Evolutionary conservation across 2,113 vertebrate genomes (phyloP).

Genomic region (Opisthocomus hoazin): DNA sequence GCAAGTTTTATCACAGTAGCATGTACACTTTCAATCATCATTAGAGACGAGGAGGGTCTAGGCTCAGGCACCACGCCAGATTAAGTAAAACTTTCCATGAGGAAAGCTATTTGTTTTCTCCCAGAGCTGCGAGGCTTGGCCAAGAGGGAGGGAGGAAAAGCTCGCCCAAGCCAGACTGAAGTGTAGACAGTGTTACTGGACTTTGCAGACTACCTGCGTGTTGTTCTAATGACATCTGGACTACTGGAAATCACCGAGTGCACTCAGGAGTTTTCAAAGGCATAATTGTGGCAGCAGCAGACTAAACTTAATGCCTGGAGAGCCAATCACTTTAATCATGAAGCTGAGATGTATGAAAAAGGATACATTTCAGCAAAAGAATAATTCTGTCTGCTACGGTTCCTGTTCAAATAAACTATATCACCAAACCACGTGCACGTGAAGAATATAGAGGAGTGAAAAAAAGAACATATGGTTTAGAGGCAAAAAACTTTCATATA

Average conservation of each 20-base stretch:
- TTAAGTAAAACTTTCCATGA: constrained; percentile 92
- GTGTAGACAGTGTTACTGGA: constrained; percentile 62
- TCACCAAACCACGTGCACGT: constrained; percentile 57
- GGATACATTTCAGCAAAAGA: constrained; percentile 66
- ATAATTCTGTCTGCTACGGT: constrained; percentile 68
- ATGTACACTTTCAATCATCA: constrained; percentile 84
- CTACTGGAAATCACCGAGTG: constrained; percentile 63
- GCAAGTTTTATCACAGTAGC: constrained; percentile 75
- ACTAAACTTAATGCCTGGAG: constrained; percentile 62
- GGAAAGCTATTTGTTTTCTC: constrained; percentile 81
- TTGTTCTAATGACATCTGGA: constrained; percentile 70
- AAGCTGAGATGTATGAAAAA: constrained; percentile 54
- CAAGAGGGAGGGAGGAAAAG: constrained; percentile 36
- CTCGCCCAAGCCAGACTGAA: constrained; percentile 5
- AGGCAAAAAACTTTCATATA: constrained; percentile 52
- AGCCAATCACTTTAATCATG: constrained; percentile 53
- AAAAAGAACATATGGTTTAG: constrained; percentile 52
- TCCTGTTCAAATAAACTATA: constrained; percentile 72
- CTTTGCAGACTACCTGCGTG: constrained; percentile 64
- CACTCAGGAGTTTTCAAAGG: constrained; percentile 56
- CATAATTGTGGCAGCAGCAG: constrained; percentile 56
- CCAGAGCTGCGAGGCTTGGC: constrained; percentile 17
- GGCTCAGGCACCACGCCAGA: constrained; percentile 79
- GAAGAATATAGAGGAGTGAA: constrained; percentile 27
- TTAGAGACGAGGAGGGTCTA: constrained; percentile 79